Evolutionary conservation across 2,888 invertebrate species (phyloP).

Genomic region (Chymomyza fuscimana): DNA sequence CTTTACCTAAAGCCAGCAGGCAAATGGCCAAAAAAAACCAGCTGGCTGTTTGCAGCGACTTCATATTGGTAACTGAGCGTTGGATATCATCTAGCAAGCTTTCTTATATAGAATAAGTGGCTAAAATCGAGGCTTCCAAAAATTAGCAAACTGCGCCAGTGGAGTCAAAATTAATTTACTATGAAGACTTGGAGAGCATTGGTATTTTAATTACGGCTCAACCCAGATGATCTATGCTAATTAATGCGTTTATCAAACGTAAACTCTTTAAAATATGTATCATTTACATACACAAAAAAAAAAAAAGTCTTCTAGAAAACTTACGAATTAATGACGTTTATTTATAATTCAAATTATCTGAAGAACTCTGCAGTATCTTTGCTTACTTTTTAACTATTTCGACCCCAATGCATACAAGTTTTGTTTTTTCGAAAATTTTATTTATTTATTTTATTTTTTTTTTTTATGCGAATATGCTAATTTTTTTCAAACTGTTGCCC

Average conservation of each 20-base stretch:
- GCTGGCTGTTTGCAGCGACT: background rate
- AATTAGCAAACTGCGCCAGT: too few species aligned
- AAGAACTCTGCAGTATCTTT: background rate
- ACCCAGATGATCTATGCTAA: background rate
- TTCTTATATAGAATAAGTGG: background rate
- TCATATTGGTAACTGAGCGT: background rate
- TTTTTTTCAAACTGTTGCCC: conserved; percentile 18
- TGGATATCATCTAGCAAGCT: background rate
- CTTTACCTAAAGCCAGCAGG: background rate
- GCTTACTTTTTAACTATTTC: background rate
- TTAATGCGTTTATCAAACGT: background rate
- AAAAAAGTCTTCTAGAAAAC: too few species aligned
- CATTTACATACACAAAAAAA: too few species aligned
- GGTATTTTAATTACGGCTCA: background rate
- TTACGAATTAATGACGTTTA: background rate
- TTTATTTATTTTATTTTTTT: background rate
- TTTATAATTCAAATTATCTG: background rate
- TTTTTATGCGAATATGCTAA: background rate
- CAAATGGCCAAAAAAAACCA: background rate
- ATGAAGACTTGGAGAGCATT: too few species aligned
- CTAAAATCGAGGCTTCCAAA: background rate
- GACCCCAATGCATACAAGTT: background rate
- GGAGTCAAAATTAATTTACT: too few species aligned
- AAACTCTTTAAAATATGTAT: too few species aligned
- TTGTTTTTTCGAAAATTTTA: conserved; percentile 4